Percentiles rank a stretch among this genome's conserved stretches.
Conservation (phyloP, 30 jellyfish, hydroid and myxozoan species). For the Mastigias papua region DNA sequence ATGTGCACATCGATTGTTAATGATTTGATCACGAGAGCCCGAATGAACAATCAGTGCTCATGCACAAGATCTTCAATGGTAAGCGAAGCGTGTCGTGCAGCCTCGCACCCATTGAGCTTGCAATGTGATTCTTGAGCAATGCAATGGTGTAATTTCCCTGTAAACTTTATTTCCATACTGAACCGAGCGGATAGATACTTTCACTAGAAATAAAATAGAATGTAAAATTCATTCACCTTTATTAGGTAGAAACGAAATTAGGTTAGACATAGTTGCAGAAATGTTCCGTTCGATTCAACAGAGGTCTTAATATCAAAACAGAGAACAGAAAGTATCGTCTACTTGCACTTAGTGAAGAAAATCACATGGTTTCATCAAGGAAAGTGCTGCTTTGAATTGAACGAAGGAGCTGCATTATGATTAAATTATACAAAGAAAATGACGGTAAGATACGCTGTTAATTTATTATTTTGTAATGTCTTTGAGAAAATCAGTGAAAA, state of each 20-base stretch:
- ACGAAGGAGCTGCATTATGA: no score
- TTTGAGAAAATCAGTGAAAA: no score
- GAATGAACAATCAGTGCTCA: conserved; percentile 70
- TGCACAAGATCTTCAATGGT: conserved; percentile 69
- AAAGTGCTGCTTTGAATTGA: no score
- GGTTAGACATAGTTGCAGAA: no score
- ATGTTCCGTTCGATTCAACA: no score
- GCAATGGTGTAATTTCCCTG: conserved; percentile 66
- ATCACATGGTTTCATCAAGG: no score
- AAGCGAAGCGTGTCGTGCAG: conserved; percentile 79
- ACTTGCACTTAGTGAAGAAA: no score
- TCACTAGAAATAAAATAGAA: neutral
- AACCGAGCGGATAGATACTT: neutral
- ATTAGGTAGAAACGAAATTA: neutral
- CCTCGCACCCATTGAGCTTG: conserved; percentile 65
- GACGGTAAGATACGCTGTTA: no score
- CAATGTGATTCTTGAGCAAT: conserved; percentile 71
- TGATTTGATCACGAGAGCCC: conserved; percentile 70
- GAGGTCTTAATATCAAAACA: no score
- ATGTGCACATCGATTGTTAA: conserved; percentile 43
- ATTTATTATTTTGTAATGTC: no score
- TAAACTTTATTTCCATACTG: neutral
- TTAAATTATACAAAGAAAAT: no score
- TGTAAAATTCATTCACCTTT: neutral
- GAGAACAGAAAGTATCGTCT: no score